Evolutionary conservation across 2,797 vertebrate species (phyloP).

Genomic region (Hapalemur alaotrensis): DNA sequence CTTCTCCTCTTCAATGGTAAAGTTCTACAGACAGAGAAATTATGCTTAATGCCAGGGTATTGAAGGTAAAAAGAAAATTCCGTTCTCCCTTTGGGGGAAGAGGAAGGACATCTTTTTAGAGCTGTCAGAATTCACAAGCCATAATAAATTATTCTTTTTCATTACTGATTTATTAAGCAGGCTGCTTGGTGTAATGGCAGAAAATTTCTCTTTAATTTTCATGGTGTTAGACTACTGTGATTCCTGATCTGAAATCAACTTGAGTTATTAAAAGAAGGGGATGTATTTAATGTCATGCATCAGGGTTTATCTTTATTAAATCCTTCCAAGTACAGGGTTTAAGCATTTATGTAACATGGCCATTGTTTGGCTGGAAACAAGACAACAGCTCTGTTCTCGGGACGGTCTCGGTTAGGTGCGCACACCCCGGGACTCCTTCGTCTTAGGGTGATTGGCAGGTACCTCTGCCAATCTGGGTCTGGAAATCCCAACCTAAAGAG

Average conservation of each 20-base stretch:
- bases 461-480: too few species aligned
- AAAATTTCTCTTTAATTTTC: conserved; percentile 87
- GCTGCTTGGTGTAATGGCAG: conserved; percentile 87
- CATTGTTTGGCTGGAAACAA: background rate
- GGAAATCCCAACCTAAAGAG: background rate
- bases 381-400: rapidly evolving
- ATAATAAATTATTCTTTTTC: conserved; percentile 91
- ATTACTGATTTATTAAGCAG: conserved; percentile 87
- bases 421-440: rapidly evolving
- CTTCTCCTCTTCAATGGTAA: conserved; percentile 79
- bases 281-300: conserved; percentile 53
- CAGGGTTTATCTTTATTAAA: conserved; percentile 41
- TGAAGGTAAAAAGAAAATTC: conserved; percentile 81
- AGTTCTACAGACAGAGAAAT: conserved; percentile 87
- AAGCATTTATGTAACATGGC: background rate
- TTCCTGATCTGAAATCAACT: conserved; percentile 79
- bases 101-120: conserved; percentile 88
- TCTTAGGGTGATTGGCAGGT: background rate
- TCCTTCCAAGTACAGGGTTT: conserved; percentile 27
- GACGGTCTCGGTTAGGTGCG: rapidly evolving
- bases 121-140: conserved; percentile 87
- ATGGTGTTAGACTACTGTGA: conserved; percentile 78
- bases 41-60: conserved; percentile 78
- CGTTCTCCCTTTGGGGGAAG: conserved; percentile 83
- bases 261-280: conserved; percentile 76